A percentile compares a stretch with the other conserved stretches of the same genome.
phyloP scores from a whole-genome alignment of 2,113 vertebrate genomes.

The Sapayoa aenigma region DNA sequence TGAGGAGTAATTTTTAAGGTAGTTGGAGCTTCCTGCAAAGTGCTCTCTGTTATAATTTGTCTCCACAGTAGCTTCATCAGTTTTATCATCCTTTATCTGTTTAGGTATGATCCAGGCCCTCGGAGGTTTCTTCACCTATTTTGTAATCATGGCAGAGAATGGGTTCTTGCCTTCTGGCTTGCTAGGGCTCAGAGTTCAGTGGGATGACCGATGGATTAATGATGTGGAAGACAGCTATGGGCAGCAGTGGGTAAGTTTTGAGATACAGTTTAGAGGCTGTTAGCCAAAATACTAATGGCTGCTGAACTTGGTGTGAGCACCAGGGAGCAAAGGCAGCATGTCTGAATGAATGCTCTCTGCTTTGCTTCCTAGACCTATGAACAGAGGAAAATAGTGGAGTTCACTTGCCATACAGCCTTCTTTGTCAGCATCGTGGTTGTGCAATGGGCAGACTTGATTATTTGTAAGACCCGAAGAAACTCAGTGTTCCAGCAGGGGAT shows the following conservation, averaged over 20 bases:
- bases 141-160: conserved; percentile 83
- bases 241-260: conserved; percentile 81
- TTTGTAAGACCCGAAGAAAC: conserved; percentile 88
- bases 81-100: not conserved
- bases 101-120: conserved; percentile 89
- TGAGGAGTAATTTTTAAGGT: not conserved
- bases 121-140: conserved; percentile 86
- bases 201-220: conserved; percentile 82
- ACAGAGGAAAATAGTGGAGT: conserved; percentile 89
- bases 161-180: conserved; percentile 78
- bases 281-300: not conserved
- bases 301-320: not conserved
- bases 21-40: not conserved
- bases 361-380: conserved; percentile 78
- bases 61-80: not conserved
- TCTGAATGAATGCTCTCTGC: not conserved
- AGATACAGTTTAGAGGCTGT: not conserved
- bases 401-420: conserved; percentile 88
- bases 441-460: conserved; percentile 87
- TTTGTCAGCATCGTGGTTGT: conserved; percentile 88
- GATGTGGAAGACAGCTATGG: conserved; percentile 86
- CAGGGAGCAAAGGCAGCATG: not conserved
- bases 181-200: conserved; percentile 77
- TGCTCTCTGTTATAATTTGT: not conserved
- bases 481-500: conserved; percentile 89